Base-by-base conservation (phyloP, 2,888 invertebrate genomes). In the Temnothorax rugatulus region DNA sequence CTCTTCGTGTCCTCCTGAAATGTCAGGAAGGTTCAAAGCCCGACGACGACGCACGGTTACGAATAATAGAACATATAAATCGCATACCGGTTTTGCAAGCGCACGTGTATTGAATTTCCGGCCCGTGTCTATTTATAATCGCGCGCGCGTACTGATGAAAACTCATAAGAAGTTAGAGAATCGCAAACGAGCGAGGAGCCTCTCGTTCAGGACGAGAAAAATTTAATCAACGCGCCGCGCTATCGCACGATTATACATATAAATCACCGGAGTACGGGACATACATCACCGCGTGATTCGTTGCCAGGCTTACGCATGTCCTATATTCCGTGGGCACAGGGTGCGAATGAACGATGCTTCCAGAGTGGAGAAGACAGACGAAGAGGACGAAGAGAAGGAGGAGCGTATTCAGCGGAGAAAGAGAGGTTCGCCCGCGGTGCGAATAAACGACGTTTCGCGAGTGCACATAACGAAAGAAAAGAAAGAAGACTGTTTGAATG, bases 21-120 rank as follows among this genome's bases (percentile, higher is more conserved):
- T 81, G 84, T 88, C 88, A 84, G 87, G 79, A 89, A 89, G 64
- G 75, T 69, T 88, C 89, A 84, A 87, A 87, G 85, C 84, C 79
- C 63, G 84, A 68, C 54, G 68, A 69, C 38, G 41, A 41, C 75
- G 64, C 71, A 63, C 47, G 44, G 38, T 29, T 69, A 64, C 63
- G 71, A 76, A 47, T 68, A 76, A 64, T 52, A 69, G 77, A 47
- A 66, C 47, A 34, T 47, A 57, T 34, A 74, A 77, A 84, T 50
- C 77, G 71, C 21, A 11, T 44, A 73, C 66, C 76, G 52, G 47
- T 74, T 52, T 61, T 13, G 50, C 81, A 25, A 34, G 41, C 71
- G 8, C 61, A n/a, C 34, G 38, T 18, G 34, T 50, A 38, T 75
- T 41, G 38, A 82, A 64, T 75, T 64, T 75, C 47, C 75, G 64